A percentile compares a stretch with the other conserved stretches of the same genome.
phyloP scores from a whole-genome alignment of 1,140 invertebrate species.

The Batillaria attramentaria region DNA sequence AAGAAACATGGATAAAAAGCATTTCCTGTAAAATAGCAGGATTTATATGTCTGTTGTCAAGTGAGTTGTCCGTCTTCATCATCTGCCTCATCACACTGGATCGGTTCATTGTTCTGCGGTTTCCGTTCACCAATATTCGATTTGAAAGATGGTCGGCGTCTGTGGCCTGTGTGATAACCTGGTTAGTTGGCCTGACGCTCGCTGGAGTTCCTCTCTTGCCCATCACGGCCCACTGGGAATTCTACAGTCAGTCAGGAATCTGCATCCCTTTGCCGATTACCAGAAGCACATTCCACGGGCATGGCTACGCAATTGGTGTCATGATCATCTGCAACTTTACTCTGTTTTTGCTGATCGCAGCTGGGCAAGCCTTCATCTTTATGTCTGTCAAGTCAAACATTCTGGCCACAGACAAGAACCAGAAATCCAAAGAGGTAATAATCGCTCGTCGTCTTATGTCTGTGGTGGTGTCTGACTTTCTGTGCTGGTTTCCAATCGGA shows the following conservation, averaged over 20 bases:
- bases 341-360: no score
- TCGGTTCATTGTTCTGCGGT: conserved; percentile 24
- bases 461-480: no score
- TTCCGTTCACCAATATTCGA: conserved; percentile 5
- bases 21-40: conserved; percentile 26
- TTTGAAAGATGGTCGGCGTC: conserved; percentile 18
- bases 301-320: no score
- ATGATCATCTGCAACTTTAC: no score
- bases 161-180: conserved; percentile 9
- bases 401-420: no score
- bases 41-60: conserved; percentile 36
- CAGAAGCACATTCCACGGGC: no score
- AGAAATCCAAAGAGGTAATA: no score
- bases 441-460: no score
- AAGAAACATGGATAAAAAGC: conserved; percentile 29
- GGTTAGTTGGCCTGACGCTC: conserved; percentile 15
- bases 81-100: conserved; percentile 50
- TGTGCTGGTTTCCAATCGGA: no score
- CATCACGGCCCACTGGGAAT: conserved; percentile 22
- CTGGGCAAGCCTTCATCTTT: no score
- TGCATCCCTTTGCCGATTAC: conserved; percentile 48
- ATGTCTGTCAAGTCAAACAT: no score
- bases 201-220: conserved; percentile 29
- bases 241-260: conserved; percentile 49
- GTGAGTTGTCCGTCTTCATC: conserved; percentile 33